phyloP scores from a whole-genome alignment of 2,113 vertebrate genomes.

The Pionites leucogaster region DNA sequence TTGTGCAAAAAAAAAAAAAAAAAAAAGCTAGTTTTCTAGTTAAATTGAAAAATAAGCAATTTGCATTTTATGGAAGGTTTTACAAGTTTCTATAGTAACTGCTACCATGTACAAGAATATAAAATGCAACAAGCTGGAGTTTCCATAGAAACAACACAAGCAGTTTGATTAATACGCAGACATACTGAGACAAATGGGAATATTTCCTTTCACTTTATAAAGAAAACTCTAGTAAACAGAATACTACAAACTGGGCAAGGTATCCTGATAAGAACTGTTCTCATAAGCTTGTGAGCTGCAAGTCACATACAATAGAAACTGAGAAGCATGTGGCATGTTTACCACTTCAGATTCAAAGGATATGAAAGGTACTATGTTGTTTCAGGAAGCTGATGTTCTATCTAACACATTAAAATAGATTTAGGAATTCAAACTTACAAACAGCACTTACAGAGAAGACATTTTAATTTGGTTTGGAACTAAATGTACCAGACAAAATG shows the following conservation, averaged over 20 bases:
- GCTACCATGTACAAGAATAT: slow-evolving; percentile 15
- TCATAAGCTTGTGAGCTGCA: background rate
- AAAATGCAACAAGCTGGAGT: slow-evolving; percentile 13
- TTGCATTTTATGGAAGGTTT: slow-evolving; percentile 42
- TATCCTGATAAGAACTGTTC: background rate
- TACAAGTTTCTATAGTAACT: slow-evolving; percentile 65
- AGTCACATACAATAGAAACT: background rate
- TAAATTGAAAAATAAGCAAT: slow-evolving; percentile 21
- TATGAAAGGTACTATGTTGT: background rate
- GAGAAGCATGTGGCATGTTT: background rate
- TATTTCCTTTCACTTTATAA: slow-evolving; percentile 20
- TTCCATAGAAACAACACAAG: slow-evolving; percentile 32
- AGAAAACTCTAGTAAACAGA: slow-evolving; percentile 15
- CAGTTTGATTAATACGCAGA: slow-evolving; percentile 31
- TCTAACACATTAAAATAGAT: background rate
- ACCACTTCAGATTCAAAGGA: background rate
- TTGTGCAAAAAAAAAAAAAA: slow-evolving; percentile 33
- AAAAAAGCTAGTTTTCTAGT: background rate
- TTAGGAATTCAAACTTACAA: background rate
- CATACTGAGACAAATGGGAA: background rate
- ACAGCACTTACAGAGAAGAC: background rate
- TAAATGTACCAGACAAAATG: background rate
- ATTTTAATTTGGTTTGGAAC: background rate
- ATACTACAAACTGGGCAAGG: background rate
- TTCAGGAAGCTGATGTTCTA: background rate